Conservation (phyloP, 1,140 invertebrate genomes). For the Megalopta genalis region DNA sequence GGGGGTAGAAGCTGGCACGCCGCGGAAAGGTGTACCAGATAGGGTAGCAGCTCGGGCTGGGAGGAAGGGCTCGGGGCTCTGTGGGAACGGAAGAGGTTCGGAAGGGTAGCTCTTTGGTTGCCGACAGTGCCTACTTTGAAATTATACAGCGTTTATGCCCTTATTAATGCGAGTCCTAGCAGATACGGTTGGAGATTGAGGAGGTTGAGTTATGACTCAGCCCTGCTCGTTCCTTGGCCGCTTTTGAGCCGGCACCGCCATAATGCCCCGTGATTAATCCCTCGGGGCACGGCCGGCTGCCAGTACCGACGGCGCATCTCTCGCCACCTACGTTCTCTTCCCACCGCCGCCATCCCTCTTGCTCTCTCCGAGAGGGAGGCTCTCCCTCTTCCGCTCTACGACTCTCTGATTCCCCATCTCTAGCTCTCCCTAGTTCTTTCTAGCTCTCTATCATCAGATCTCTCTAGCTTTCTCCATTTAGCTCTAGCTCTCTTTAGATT, state of each 20-base stretch:
- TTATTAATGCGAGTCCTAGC: slow-evolving; percentile 72
- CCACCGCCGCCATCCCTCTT: background rate
- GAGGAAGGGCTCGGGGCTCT: background rate
- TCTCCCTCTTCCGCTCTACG: no score
- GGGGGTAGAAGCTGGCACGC: background rate
- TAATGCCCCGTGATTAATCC: slow-evolving; percentile 78
- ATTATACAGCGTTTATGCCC: slow-evolving; percentile 70
- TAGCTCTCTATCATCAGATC: no score
- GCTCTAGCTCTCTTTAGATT: no score
- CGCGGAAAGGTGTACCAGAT: background rate
- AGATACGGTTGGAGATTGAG: slow-evolving; percentile 61
- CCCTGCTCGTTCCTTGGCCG: slow-evolving; percentile 58
- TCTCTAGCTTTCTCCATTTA: no score
- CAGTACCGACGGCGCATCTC: slow-evolving; percentile 65
- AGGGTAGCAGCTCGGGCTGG: background rate
- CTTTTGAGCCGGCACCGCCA: slow-evolving; percentile 71
- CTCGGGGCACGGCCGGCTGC: slow-evolving; percentile 59
- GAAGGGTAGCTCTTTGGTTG: slow-evolving; percentile 38
- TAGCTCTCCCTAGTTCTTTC: no score
- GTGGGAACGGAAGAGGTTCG: slow-evolving; percentile 3
- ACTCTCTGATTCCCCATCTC: no score
- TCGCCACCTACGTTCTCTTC: slow-evolving; percentile 33
- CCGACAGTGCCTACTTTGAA: slow-evolving; percentile 47
- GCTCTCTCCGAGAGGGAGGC: background rate
- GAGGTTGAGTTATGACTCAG: slow-evolving; percentile 71